A percentile compares a stretch with the other conserved stretches of the same genome.
Evolutionary conservation across 1,140 invertebrate genomes (phyloP).

Genomic region (Trachymyrmex septentrionalis): DNA sequence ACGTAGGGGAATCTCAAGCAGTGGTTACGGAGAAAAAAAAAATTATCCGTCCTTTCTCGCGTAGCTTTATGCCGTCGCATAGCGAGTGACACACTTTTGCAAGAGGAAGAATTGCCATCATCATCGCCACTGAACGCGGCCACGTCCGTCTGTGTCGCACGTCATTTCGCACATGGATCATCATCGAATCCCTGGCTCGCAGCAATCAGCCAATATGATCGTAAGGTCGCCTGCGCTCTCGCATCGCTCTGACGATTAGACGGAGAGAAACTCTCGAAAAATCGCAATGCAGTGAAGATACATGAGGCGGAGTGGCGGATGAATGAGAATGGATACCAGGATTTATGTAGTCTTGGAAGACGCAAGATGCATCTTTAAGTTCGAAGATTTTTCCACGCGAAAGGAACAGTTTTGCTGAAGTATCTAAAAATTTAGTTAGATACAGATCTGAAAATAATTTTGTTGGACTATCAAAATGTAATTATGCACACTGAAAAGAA

Average conservation of each 20-base stretch:
- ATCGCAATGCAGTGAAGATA: neutral
- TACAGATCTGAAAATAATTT: too few relatives aligned
- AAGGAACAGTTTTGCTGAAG: too few relatives aligned
- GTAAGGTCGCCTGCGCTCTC: constrained; percentile 5
- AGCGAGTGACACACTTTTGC: constrained; percentile 43
- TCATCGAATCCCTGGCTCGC: constrained; percentile 17
- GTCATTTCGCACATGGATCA: constrained; percentile 41
- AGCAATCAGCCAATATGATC: constrained; percentile 49
- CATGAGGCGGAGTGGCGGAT: neutral
- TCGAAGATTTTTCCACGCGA: too few relatives aligned
- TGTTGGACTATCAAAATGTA: too few relatives aligned
- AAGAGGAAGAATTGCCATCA: constrained; percentile 30
- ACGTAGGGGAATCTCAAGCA: neutral
- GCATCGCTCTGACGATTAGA: neutral
- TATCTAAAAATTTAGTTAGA: too few relatives aligned
- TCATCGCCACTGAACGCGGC: neutral
- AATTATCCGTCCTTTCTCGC: neutral
- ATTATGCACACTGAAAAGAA: too few relatives aligned
- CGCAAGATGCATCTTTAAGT: neutral
- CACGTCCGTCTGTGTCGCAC: constrained; percentile 9
- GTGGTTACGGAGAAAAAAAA: constrained; percentile 6
- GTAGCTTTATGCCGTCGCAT: neutral
- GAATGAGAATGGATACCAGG: neutral
- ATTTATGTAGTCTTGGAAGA: neutral
- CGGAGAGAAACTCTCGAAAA: neutral